Percentiles rank a stretch among this genome's conserved stretches.
Evolutionary conservation across 64 coral and sea anemone species (phyloP).

Genomic region (Anthopleura sola): DNA sequence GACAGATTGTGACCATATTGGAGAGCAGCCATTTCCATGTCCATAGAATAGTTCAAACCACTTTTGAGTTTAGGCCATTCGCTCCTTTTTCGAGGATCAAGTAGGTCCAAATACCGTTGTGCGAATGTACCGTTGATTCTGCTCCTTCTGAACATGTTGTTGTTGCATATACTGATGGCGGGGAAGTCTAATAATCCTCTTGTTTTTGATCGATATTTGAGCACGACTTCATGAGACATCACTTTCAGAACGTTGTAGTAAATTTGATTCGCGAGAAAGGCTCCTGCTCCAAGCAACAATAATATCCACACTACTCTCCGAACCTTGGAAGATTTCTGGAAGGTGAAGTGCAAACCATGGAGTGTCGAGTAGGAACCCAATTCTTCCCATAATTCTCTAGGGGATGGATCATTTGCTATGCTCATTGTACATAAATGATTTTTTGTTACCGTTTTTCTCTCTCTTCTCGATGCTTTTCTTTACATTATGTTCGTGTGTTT

Average conservation of each 20-base stretch:
- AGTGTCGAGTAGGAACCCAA: conserved; percentile 41
- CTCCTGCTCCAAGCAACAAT: background rate
- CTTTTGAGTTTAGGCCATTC: background rate
- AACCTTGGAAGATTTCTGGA: background rate
- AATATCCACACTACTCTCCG: conserved; percentile 6
- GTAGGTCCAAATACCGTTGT: conserved; percentile 40
- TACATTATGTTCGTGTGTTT: too few relatives aligned
- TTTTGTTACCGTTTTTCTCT: too few relatives aligned
- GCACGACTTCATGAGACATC: background rate
- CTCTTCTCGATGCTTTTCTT: too few relatives aligned
- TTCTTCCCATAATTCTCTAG: background rate
- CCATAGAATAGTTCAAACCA: background rate
- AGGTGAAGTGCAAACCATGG: conserved; percentile 40
- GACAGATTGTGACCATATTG: conserved; percentile 15
- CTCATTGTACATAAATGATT: background rate
- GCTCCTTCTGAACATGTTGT: conserved; percentile 38
- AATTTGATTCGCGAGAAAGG: background rate
- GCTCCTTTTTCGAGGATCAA: background rate
- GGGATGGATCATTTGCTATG: background rate
- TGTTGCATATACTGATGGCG: conserved; percentile 51
- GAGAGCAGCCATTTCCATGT: background rate
- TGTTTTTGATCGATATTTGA: background rate
- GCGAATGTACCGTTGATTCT: conserved; percentile 37
- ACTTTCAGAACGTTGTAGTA: background rate
- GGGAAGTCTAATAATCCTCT: background rate